Evolutionary conservation across 2,888 invertebrate species (phyloP).

Genomic region (Coleophora flavipennella): DNA sequence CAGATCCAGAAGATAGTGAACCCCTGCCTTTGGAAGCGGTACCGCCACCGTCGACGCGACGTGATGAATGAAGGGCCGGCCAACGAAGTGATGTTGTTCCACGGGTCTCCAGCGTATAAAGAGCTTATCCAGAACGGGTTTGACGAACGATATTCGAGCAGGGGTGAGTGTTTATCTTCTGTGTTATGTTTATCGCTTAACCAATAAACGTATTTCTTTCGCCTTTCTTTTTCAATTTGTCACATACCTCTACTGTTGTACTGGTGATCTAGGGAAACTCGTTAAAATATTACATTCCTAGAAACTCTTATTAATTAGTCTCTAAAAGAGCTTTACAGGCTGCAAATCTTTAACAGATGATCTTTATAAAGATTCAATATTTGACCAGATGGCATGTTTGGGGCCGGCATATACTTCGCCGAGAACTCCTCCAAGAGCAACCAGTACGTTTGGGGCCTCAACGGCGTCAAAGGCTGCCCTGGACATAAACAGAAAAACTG

Average conservation of each 20-base stretch:
- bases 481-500: background rate
- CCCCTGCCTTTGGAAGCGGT: background rate
- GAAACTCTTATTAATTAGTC: background rate
- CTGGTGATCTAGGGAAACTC: background rate
- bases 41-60: background rate
- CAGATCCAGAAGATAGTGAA: constrained; percentile 1
- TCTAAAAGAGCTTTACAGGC: background rate
- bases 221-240: no score
- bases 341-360: background rate
- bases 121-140: background rate
- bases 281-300: background rate
- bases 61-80: background rate
- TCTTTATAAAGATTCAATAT: background rate
- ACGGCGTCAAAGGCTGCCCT: background rate
- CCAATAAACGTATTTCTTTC: no score
- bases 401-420: background rate
- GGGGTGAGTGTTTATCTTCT: background rate
- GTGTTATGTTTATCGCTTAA: background rate
- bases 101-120: background rate
- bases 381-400: background rate
- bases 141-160: background rate
- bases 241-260: no score
- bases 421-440: background rate
- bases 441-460: background rate
- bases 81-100: background rate